Evolutionary conservation across 1,140 invertebrate genomes (phyloP), one percentile per base, ranked within the genome.

Genomic region (Cotesia typhae): DNA sequence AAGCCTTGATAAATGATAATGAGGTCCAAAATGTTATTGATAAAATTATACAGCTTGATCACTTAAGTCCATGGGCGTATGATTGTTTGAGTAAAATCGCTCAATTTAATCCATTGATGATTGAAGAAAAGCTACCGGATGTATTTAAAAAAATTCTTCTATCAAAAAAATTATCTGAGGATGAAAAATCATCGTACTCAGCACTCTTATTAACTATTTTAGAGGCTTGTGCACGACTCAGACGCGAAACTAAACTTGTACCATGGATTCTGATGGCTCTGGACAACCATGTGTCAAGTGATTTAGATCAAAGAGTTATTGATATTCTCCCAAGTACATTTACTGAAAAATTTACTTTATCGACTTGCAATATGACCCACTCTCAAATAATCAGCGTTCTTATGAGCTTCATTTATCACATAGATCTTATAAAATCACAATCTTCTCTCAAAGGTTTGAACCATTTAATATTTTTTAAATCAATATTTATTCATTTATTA

Each of bases 81-180:
- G 53, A 80, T 7, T 57, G 80, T 57, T 65, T 86, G 0, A 64
- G 57, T 35, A 67, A 71, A 47, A 77, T 87, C 41, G 67, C 80
- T 35, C 74, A 75, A 68, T 75, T 84, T 1, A 85, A 87, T 81
- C 84, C 84, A 66, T 52, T 83, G 3, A 72, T 85, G 14, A 77
- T 85, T 47, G 84, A 85, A 65, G 79, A 72, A 28, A 80, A 77
- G 41, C 77, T 77, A 36, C 70, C 80, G 61, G 52, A 38, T 52
- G 77, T 85, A 12, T 60, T 86, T 9, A 70, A 73, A 51, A 82
- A 72, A 75, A 74, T 82, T 65, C 68, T 84, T 53, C 57, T 75
- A n/a, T 67, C 74, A 70, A 61, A 78, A 70, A 77, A 70, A 69
- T 37, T 47, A 38, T 12, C 17, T n/a, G 61, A 77, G 9, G 38